phyloP scores from a whole-genome alignment of 2,113 vertebrate species.

The Maylandia zebra region DNA sequence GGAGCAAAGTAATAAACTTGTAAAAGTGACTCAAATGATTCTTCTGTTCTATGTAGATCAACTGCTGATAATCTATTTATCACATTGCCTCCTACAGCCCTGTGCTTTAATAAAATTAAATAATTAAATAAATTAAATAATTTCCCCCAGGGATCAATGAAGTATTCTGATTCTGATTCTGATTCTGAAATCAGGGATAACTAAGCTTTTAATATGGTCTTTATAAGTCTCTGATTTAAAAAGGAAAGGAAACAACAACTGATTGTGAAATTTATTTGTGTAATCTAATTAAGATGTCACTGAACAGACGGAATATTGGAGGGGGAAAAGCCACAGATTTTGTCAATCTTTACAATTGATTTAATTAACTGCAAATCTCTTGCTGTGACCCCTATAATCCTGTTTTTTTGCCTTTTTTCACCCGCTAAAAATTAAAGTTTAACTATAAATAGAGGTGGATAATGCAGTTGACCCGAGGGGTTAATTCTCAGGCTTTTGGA shows the following conservation, averaged over 20 bases:
- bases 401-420: slow-evolving; percentile 63
- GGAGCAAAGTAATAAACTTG: background rate
- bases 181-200: background rate
- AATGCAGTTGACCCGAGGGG: slow-evolving; percentile 71
- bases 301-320: slow-evolving; percentile 34
- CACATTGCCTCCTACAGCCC: background rate
- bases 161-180: too few relatives aligned
- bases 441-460: slow-evolving; percentile 77
- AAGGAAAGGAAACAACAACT: background rate
- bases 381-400: slow-evolving; percentile 68
- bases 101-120: background rate
- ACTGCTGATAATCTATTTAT: background rate
- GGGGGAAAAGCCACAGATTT: slow-evolving; percentile 52
- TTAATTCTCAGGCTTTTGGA: slow-evolving; percentile 75
- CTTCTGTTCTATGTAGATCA: background rate
- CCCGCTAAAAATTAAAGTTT: slow-evolving; percentile 71
- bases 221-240: background rate
- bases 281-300: slow-evolving; percentile 51
- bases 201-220: background rate
- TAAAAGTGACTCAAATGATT: background rate
- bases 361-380: slow-evolving; percentile 76
- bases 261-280: slow-evolving; percentile 18
- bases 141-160: too few relatives aligned
- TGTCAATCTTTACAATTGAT: slow-evolving; percentile 60
- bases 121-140: too few relatives aligned